phyloP scores from a whole-genome alignment of 1,140 invertebrate genomes.

The Linepithema humile region DNA sequence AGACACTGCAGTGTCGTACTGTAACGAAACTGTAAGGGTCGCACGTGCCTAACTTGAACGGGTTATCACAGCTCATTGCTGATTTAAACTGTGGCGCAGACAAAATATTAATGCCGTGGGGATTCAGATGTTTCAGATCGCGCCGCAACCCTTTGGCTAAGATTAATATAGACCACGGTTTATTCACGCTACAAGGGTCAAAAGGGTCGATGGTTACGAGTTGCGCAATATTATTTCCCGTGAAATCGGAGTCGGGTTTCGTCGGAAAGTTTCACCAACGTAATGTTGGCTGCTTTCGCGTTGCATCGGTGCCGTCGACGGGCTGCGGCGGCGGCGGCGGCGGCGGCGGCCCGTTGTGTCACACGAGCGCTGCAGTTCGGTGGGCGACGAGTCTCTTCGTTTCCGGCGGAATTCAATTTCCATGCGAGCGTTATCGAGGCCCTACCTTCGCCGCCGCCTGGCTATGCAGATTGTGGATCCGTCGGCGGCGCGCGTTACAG shows the following conservation, averaged over 20 bases:
- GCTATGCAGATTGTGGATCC: conserved; percentile 17
- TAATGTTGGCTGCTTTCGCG: neutral
- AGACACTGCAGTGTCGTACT: neutral
- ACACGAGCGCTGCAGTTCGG: neutral
- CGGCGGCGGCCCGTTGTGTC: neutral
- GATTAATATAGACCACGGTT: neutral
- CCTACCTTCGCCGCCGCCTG: neutral
- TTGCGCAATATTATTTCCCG: neutral
- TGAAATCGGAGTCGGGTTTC: neutral
- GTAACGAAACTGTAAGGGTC: neutral
- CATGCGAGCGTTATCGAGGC: conserved; percentile 24
- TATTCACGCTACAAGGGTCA: neutral
- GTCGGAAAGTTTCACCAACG: neutral
- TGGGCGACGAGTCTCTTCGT: conserved; percentile 21
- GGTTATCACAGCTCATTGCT: neutral
- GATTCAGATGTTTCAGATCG: neutral
- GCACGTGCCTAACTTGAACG: neutral
- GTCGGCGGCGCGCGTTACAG: neutral
- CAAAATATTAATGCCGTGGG: neutral
- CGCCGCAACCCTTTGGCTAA: neutral
- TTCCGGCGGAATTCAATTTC: conserved; percentile 58
- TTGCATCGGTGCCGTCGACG: neutral
- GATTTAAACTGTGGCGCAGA: neutral
- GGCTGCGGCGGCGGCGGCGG: neutral
- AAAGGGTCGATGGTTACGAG: neutral